These are phyloP conservation scores for Gavialis gangeticus DNA, from an alignment of 2,113 vertebrate genomes.

Conservation along the genomic window DNA sequence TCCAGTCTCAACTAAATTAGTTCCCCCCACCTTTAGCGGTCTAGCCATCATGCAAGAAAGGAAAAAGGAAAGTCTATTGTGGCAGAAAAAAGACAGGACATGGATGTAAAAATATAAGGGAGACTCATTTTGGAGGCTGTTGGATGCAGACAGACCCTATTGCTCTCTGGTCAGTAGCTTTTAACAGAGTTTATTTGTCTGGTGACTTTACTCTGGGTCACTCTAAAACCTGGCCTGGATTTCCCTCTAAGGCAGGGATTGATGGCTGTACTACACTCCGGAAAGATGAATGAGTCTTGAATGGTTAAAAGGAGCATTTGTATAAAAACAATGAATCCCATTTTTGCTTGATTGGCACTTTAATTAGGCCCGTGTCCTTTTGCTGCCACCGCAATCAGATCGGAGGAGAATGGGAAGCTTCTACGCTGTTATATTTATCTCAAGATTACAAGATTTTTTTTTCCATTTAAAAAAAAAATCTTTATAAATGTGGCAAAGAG, in stretches of 20 bases:
- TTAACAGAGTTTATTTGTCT: background rate
- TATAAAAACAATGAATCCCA: constrained; percentile 59
- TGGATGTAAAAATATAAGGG: rapidly evolving
- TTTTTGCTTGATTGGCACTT: constrained; percentile 79
- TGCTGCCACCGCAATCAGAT: constrained; percentile 70
- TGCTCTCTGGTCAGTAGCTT: background rate
- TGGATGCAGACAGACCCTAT: background rate
- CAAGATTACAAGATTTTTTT: constrained; percentile 59
- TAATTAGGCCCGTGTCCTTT: constrained; percentile 79
- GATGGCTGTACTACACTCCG: rapidly evolving
- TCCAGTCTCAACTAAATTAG: background rate
- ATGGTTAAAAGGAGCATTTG: constrained; percentile 59
- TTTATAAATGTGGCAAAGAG: constrained; percentile 29
- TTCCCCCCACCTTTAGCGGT: background rate
- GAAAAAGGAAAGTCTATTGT: constrained; percentile 3
- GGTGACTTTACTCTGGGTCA: background rate
- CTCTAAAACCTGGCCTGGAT: background rate
- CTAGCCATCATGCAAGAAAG: rapidly evolving
- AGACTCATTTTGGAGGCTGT: background rate
- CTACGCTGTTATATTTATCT: constrained; percentile 65
- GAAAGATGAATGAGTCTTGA: rapidly evolving
- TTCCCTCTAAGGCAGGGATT: background rate
- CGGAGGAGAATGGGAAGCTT: constrained; percentile 71
- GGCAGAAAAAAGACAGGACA: background rate
- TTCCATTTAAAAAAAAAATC: background rate